A percentile compares a stretch with the other conserved stretches of the same genome.
These are phyloP conservation scores for Heterodera filipjevi DNA, from an alignment of 2,888 invertebrate genomes.

Conservation along the genomic window DNA sequence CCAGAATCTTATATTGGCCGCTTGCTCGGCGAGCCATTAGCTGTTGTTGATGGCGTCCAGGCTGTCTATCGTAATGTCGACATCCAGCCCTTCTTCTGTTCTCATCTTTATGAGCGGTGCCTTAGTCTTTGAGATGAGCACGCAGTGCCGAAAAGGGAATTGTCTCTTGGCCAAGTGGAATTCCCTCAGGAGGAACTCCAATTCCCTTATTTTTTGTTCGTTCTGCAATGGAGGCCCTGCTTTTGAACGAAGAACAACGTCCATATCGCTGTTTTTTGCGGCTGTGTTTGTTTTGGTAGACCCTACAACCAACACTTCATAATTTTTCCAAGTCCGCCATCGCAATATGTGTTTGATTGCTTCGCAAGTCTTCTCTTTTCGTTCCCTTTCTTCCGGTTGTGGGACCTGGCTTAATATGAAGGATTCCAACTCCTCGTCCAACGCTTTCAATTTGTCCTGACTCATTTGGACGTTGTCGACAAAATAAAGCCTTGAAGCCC, in stretches of 20 bases:
- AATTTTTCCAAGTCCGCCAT: not conserved
- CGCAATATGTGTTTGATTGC: not conserved
- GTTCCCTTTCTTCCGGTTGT: not conserved
- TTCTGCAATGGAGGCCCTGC: not conserved
- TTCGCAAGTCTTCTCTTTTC: not conserved
- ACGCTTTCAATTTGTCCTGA: not conserved
- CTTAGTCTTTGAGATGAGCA: not conserved
- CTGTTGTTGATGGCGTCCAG: not conserved
- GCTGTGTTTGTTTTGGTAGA: not conserved
- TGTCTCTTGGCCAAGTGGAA: not conserved
- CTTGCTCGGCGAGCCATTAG: not conserved
- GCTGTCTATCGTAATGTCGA: not conserved
- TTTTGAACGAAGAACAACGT: not conserved
- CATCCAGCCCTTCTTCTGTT: not conserved
- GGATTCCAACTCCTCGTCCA: not conserved
- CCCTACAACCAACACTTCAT: not conserved
- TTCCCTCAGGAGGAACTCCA: not conserved
- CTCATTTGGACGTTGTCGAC: not conserved
- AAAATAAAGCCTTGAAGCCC: not conserved
- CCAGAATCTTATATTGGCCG: not conserved
- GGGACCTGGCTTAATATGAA: not conserved
- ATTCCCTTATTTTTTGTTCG: not conserved
- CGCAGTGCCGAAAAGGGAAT: not conserved
- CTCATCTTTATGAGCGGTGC: not conserved
- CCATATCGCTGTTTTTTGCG: not conserved